Evolutionary conservation across 2,113 vertebrate species (phyloP).

Genomic region (Neomonachus schauinslandi): DNA sequence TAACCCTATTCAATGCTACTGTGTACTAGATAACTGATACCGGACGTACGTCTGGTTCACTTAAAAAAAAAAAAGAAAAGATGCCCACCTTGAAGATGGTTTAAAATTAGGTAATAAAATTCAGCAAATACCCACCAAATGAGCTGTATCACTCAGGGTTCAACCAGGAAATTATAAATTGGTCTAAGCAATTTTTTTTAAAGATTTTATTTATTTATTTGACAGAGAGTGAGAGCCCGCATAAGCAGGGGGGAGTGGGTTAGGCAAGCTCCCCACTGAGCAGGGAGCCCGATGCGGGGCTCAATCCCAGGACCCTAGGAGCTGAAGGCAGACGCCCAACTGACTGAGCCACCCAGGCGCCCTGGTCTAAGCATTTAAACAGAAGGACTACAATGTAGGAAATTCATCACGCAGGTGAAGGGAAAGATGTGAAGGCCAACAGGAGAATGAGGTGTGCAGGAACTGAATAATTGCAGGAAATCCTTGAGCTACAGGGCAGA

Average conservation of each 20-base stretch:
- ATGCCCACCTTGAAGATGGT: background rate
- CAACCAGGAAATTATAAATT: background rate
- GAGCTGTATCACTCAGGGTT: background rate
- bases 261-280: too few relatives aligned
- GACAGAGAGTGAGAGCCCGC: too few relatives aligned
- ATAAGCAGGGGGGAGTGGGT: too few relatives aligned
- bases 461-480: background rate
- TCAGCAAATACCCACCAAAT: background rate
- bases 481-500: background rate
- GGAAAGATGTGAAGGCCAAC: background rate
- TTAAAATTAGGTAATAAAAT: background rate
- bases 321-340: too few relatives aligned
- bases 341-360: too few relatives aligned
- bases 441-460: background rate
- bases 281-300: too few relatives aligned
- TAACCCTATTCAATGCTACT: background rate
- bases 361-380: background rate
- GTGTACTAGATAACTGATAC: background rate
- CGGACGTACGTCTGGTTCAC: background rate
- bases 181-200: background rate
- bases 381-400: background rate
- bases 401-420: background rate
- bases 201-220: too few relatives aligned
- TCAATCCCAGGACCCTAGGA: too few relatives aligned
- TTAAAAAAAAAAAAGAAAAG: background rate